Base-by-base conservation (phyloP, 2,888 invertebrate species). In the Drosophila anceps region DNA sequence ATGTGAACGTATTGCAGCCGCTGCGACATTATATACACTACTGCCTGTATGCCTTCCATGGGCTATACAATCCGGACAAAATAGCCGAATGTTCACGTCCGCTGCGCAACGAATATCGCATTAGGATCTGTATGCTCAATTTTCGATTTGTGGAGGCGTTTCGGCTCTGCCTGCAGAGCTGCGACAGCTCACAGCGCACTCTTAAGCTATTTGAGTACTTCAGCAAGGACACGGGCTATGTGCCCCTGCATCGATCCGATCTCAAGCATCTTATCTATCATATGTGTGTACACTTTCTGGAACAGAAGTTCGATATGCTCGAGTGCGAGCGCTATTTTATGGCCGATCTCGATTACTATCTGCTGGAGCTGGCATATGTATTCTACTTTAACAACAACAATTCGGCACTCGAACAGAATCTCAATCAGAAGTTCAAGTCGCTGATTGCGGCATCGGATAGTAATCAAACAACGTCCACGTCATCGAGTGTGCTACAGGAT, bases 151-250 rank as follows among this genome's bases (percentile, higher is more conserved):
- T 92, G 31, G 93, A 93, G 68, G 93, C 93, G 24, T 93, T 93
- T 54, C 88, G 86, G 54, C 82, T 92, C 31, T 93, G 93, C 66
- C 84, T 93, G 70, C 88, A 85, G 8, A 91, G 90, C 71, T 92
- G 92, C 58, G 84, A 84, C 53, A 91, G 63, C 43, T 81, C 91
- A 41, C 83, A 90, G 58, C 91, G 91, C 55, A 88, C 93, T 5
- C 84, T 93, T 0, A 93, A 93, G 88, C 84, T 93, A 12, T 93
- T 93, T 69, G 93, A 93, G 85, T 93, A 93, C 82, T 93, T 93
- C 68, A 93, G 93, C 79, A 93, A 93, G 86, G 93, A 93, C 63
- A 92, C 93, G 24, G 92, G 92, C 64, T 92, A 93, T 63, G 93
- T 93, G 63, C 93, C 93, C 15, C 86, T 93, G 83, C 88, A 91